Conservation (phyloP, 2,888 invertebrate genomes). For the Gastracanthus pulcherrimus region DNA sequence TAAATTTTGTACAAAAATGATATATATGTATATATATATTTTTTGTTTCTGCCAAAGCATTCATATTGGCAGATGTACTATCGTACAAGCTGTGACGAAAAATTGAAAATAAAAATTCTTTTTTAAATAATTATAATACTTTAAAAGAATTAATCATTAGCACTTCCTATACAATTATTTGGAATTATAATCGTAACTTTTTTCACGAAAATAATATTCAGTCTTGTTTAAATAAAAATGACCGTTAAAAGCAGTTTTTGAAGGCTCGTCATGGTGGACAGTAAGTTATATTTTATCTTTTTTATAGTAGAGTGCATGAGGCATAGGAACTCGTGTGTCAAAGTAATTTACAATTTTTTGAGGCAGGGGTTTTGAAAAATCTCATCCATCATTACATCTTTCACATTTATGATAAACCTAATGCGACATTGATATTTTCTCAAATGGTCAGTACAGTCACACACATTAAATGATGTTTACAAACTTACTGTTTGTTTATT, state of each 20-base stretch:
- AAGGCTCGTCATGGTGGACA: not conserved
- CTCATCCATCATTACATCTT: constrained; percentile 19
- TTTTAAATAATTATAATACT: constrained; percentile 28
- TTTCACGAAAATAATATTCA: constrained; percentile 30
- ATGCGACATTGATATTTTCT: not conserved
- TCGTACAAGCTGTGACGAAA: constrained; percentile 39
- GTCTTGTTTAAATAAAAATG: constrained; percentile 26
- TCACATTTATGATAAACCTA: constrained; percentile 18
- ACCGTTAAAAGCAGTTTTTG: not conserved
- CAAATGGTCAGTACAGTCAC: constrained; percentile 2
- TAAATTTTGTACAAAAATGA: constrained; percentile 48
- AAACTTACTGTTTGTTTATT: constrained; percentile 12
- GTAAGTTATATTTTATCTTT: not conserved
- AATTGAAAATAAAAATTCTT: constrained; percentile 46
- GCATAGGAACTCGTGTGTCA: constrained; percentile 10
- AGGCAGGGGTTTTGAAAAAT: not conserved
- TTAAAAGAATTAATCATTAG: constrained; percentile 14
- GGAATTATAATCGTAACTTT: not conserved
- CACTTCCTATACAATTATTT: constrained; percentile 11
- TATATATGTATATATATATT: constrained; percentile 41
- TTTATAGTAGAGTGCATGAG: constrained; percentile 9
- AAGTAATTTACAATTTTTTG: not conserved
- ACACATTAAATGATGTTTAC: constrained; percentile 24
- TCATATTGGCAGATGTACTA: constrained; percentile 38
- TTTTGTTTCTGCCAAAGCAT: constrained; percentile 34